Base-by-base conservation (phyloP, 2,888 invertebrate genomes). In the Amphimallon solstitiale region DNA sequence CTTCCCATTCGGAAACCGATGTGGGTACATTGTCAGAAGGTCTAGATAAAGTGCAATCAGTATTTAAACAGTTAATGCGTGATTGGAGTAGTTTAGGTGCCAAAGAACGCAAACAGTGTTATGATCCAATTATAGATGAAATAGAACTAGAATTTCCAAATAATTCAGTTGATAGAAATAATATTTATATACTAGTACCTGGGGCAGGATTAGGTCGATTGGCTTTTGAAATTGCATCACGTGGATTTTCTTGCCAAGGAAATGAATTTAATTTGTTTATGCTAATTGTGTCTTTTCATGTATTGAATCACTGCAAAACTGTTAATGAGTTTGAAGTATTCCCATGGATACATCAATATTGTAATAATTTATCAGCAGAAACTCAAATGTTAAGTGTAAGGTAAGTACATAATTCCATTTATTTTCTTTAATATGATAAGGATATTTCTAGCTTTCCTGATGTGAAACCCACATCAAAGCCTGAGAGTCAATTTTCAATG, bases 251-350 rank as follows among this genome's bases (percentile, higher is more conserved):
- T 7, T 98, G 97, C 75, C 95, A 98, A 83, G 99, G 98, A 70
- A 99, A 99, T 80, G 99, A 99, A 84, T 98, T 97, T 85, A 97
- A 96, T 23, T 87, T 98, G 38, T 98, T 96, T 81, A 99, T 99
- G 98, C 85, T 99, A 52, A 93, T 98, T 73, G 94, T 96, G 0
- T 97, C 98, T 46, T 95, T 97, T 84, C 98, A 97, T 81, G 91
- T 99, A 65, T 85, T 99, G 46, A 99, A 99, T 84, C 89, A 91
- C 84, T 95, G 88, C 73, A 83, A 83, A 7, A 84, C 85, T 77
- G 88, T 89, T 78, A 91, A 97, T 81, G 86, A 89, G 68, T 90
- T 91, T 81, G 89, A 89, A 34, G 88, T 98, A 10, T 93, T 95
- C 82, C 98, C 99, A 0, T 98, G 95, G 95, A 90, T 97, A 0